Conservation (phyloP, 2,888 invertebrate species). For the Caenorhabditis doughertyi region DNA sequence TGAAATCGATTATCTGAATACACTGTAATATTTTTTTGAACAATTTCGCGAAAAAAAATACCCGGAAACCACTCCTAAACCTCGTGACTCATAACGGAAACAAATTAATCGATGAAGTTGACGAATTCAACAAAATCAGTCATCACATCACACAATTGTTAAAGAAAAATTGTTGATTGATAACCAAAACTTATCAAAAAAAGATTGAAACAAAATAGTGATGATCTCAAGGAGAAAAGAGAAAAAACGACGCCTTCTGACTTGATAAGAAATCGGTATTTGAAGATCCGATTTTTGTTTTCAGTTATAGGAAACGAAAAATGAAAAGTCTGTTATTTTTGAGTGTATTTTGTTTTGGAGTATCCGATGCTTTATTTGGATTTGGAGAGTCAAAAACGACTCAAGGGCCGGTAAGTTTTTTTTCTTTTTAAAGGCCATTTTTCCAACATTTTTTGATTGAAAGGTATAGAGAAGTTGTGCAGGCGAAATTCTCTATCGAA, state of each 20-base stretch:
- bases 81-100: constrained; percentile 12
- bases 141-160: constrained; percentile 23
- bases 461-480: too few relatives aligned
- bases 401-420: constrained; percentile 29
- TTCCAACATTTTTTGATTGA: not conserved
- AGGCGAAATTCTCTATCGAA: too few relatives aligned
- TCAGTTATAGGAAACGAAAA: not conserved
- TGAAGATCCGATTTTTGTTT: constrained; percentile 2
- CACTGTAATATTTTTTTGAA: too few relatives aligned
- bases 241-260: constrained; percentile 14
- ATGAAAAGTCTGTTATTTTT: constrained; percentile 1
- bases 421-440: not conserved
- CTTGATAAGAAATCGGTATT: constrained; percentile 23
- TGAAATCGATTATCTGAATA: too few relatives aligned
- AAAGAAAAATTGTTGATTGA: not conserved
- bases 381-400: constrained; percentile 48
- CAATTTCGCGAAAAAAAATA: too few relatives aligned
- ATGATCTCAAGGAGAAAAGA: not conserved
- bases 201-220: not conserved
- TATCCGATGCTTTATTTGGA: constrained; percentile 48
- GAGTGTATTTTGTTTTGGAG: not conserved
- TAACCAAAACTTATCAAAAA: not conserved
- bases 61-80: too few relatives aligned
- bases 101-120: constrained; percentile 11
- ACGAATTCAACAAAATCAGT: constrained; percentile 1